Percentiles rank a stretch among this genome's conserved stretches.
Conservation (phyloP, 2,797 vertebrate genomes). For the Loris lydekkerianus region DNA sequence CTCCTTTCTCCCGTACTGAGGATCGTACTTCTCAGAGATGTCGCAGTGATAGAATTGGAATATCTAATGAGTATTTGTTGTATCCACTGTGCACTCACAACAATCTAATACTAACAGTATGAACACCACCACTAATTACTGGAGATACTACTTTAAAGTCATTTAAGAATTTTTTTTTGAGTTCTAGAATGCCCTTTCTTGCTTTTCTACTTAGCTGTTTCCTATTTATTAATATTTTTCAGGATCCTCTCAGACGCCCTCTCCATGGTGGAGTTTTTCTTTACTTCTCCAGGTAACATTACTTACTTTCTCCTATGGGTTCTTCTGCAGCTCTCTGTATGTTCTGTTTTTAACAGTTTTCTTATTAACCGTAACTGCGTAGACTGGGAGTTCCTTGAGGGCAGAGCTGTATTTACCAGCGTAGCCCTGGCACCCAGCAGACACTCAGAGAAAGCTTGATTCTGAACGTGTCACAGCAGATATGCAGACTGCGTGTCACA, state of each 20-base stretch:
- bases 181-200: not conserved
- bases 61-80: not conserved
- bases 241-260: not conserved
- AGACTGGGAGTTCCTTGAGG: not conserved
- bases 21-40: not conserved
- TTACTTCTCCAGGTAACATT: not conserved
- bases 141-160: not conserved
- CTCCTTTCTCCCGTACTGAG: not conserved
- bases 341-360: not conserved
- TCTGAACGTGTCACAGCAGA: not conserved
- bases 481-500: not conserved
- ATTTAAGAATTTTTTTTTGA: not conserved
- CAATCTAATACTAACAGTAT: not conserved
- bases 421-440: not conserved
- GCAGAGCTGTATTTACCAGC: not conserved
- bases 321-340: not conserved
- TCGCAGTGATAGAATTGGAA: not conserved
- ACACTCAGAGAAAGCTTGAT: not conserved
- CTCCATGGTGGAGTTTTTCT: not conserved
- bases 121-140: not conserved
- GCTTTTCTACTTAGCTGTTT: constrained; percentile 9
- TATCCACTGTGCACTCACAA: not conserved
- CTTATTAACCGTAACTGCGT: not conserved
- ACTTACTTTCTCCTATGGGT: not conserved
- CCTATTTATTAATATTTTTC: not conserved